Evolutionary conservation across 1,140 invertebrate species (phyloP).

Genomic region (Tyrophagus putrescentiae): DNA sequence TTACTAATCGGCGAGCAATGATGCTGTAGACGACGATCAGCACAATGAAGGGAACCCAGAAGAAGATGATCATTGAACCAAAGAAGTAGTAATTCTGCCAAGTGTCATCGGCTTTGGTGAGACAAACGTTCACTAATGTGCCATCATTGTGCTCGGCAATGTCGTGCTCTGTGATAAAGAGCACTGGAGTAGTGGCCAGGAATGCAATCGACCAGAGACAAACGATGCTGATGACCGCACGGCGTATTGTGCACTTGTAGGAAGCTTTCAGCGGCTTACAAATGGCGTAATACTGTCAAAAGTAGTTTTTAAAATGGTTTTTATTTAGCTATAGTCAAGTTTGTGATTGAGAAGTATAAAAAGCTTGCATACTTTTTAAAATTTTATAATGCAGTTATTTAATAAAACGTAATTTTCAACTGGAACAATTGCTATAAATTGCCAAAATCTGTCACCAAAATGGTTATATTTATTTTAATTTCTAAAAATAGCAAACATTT

Average conservation of each 20-base stretch:
- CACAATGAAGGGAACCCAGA: constrained; percentile 60
- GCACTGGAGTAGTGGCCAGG: constrained; percentile 49
- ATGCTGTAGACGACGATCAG: constrained; percentile 63
- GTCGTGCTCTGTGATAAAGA: constrained; percentile 43
- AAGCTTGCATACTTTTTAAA: background rate
- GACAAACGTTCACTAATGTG: constrained; percentile 51
- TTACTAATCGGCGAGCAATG: constrained; percentile 61
- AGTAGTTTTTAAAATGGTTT: background rate
- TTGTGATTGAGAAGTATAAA: background rate
- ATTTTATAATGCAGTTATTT: background rate
- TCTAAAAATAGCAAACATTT: no score
- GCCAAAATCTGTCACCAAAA: background rate
- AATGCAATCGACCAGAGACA: constrained; percentile 68
- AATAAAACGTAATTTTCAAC: background rate
- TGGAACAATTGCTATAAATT: background rate
- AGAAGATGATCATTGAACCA: constrained; percentile 60
- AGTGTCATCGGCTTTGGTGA: constrained; percentile 50
- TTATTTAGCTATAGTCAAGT: background rate
- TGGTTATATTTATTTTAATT: background rate
- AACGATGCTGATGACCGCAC: constrained; percentile 63
- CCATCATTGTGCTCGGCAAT: constrained; percentile 50
- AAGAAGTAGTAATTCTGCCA: constrained; percentile 59
- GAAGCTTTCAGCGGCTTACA: constrained; percentile 75
- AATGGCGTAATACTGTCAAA: constrained; percentile 69
- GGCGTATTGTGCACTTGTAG: constrained; percentile 73